Percentiles rank a stretch among this genome's conserved stretches.
Evolutionary conservation across 1,140 invertebrate genomes (phyloP).

Genomic region (Camponotus vicinus): DNA sequence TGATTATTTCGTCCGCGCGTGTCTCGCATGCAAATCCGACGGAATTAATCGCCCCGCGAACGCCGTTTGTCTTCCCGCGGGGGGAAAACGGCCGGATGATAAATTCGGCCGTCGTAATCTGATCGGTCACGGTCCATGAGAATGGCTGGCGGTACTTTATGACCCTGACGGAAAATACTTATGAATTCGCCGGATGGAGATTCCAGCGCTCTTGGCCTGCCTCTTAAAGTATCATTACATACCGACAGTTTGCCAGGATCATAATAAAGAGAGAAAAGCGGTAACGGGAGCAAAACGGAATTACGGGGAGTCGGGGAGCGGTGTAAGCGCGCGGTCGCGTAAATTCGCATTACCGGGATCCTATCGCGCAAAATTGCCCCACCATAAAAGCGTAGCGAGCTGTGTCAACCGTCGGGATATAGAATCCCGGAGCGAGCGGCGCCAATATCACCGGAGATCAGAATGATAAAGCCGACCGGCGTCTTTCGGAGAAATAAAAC

Average conservation of each 20-base stretch:
- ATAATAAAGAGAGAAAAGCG: constrained; percentile 59
- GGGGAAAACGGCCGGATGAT: constrained; percentile 44
- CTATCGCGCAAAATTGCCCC: constrained; percentile 69
- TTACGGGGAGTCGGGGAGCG: constrained; percentile 28
- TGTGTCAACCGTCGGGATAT: constrained; percentile 73
- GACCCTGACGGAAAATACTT: constrained; percentile 50
- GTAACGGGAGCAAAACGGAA: constrained; percentile 32
- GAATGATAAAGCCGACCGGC: constrained; percentile 59
- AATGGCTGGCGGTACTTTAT: constrained; percentile 34
- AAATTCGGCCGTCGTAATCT: constrained; percentile 63
- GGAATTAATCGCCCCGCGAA: constrained; percentile 61
- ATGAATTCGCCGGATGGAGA: constrained; percentile 58
- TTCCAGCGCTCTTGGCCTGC: constrained; percentile 13
- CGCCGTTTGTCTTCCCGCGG: constrained; percentile 51
- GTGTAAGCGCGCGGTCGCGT: constrained; percentile 48
- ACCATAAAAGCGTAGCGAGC: constrained; percentile 69
- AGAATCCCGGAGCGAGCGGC: constrained; percentile 61
- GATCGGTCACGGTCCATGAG: constrained; percentile 62
- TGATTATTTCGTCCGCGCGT: constrained; percentile 66
- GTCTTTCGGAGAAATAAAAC: constrained; percentile 54
- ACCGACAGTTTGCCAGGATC: constrained; percentile 58
- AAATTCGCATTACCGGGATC: constrained; percentile 73
- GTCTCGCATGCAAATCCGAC: constrained; percentile 60
- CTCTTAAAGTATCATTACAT: constrained; percentile 65
- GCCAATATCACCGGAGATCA: constrained; percentile 65